Conservation (phyloP, 2,888 invertebrate species). For the Glomeris marginata region DNA sequence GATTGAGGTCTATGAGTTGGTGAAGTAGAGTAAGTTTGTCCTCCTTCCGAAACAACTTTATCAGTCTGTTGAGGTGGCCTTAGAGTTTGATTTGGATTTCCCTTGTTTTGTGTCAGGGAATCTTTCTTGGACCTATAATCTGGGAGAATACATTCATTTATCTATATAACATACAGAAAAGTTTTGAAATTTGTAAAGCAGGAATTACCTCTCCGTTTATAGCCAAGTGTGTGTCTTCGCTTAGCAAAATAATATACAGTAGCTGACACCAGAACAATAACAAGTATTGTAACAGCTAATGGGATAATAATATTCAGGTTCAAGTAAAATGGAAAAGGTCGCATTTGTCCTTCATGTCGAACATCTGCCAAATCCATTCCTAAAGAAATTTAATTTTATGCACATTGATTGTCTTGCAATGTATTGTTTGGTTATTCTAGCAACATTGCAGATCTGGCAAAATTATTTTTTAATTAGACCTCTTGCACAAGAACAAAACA, state of each 20-base stretch:
- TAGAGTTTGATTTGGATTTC: too few species aligned
- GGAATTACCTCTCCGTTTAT: conserved; percentile 10
- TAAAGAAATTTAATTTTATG: background rate
- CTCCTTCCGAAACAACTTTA: too few species aligned
- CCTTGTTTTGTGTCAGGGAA: background rate
- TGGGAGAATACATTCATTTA: background rate
- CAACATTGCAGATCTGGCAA: background rate
- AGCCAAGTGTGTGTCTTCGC: conserved; percentile 10
- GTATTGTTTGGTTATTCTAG: background rate
- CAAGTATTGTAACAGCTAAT: conserved; percentile 10
- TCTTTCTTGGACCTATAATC: background rate
- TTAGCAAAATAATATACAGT: conserved; percentile 12
- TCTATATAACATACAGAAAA: background rate
- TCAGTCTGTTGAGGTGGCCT: too few species aligned
- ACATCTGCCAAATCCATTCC: background rate
- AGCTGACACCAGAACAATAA: conserved; percentile 11
- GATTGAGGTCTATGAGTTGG: too few species aligned
- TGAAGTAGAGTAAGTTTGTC: too few species aligned
- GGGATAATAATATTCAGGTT: conserved; percentile 15
- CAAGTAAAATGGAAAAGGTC: conserved; percentile 13
- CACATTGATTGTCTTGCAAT: background rate
- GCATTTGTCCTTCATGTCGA: background rate
- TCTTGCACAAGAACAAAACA: too few species aligned
- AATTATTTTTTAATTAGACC: too few species aligned
- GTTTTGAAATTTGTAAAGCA: background rate